These are phyloP conservation scores for Alces alces DNA, from an alignment of 2,113 vertebrate genomes.

Conservation along the genomic window DNA sequence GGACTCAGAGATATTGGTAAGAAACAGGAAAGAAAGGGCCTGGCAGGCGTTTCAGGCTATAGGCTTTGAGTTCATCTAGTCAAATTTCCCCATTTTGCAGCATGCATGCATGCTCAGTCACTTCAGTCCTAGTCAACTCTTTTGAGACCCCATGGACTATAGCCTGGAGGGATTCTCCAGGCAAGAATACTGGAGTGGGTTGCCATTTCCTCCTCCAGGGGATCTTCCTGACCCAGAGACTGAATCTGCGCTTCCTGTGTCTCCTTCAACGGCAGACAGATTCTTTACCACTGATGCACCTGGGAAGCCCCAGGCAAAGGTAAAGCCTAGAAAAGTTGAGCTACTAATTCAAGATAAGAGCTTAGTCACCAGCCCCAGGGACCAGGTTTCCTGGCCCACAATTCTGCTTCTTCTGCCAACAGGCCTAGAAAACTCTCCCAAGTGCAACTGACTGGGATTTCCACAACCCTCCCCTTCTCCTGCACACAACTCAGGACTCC, in stretches of 20 bases:
- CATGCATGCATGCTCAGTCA: background rate
- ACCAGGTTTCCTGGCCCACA: background rate
- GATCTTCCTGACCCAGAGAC: background rate
- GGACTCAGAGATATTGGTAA: background rate
- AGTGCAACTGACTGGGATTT: background rate
- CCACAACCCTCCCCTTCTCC: background rate
- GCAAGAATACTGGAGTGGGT: background rate
- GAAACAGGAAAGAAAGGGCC: background rate
- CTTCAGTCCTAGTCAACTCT: background rate
- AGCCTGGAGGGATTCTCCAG: background rate
- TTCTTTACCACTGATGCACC: background rate
- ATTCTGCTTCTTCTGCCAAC: background rate
- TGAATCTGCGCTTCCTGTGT: background rate
- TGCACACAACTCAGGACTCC: background rate
- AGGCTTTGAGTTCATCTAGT: background rate
- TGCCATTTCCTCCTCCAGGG: background rate
- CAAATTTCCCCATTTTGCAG: background rate
- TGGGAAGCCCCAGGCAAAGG: background rate
- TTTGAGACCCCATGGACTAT: background rate
- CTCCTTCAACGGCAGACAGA: background rate
- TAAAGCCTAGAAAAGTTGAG: background rate
- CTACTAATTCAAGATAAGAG: background rate
- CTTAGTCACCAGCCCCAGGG: background rate
- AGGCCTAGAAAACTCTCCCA: background rate
- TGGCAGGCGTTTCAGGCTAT: background rate